phyloP scores from a whole-genome alignment of 2,888 invertebrate genomes.

The Boloria selene region DNA sequence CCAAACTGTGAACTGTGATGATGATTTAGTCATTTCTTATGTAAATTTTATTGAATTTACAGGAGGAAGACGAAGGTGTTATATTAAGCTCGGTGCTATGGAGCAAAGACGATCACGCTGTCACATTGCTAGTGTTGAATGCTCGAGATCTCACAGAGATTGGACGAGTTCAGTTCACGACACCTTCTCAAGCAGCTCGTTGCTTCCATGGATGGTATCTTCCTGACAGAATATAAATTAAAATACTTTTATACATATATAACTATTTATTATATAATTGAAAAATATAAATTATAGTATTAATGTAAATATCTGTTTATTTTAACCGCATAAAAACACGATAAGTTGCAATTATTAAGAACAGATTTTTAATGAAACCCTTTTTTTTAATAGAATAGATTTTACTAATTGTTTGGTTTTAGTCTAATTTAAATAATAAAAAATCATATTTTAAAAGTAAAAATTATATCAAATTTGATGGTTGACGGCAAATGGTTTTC shows the following conservation, averaged over 20 bases:
- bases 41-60: conserved; percentile 33
- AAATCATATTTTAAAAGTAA: no score
- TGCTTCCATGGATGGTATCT: conserved; percentile 40
- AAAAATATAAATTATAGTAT: not conserved
- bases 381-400: no score
- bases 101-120: conserved; percentile 82
- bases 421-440: no score
- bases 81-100: conserved; percentile 86
- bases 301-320: not conserved
- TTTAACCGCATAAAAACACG: not conserved
- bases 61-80: conserved; percentile 88
- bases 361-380: no score
- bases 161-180: conserved; percentile 85
- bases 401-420: no score
- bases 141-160: conserved; percentile 87
- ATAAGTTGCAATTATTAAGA: no score
- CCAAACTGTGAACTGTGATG: not conserved
- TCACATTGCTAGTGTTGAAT: conserved; percentile 87
- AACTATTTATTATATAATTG: not conserved
- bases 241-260: not conserved
- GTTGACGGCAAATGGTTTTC: no score
- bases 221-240: conserved; percentile 19
- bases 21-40: not conserved
- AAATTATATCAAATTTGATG: no score
- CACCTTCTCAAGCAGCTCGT: conserved; percentile 87